These are phyloP conservation scores for Bergia sp. DNA, from an alignment of 92 coral and sea anemone genomes.

Conservation along the genomic window DNA sequence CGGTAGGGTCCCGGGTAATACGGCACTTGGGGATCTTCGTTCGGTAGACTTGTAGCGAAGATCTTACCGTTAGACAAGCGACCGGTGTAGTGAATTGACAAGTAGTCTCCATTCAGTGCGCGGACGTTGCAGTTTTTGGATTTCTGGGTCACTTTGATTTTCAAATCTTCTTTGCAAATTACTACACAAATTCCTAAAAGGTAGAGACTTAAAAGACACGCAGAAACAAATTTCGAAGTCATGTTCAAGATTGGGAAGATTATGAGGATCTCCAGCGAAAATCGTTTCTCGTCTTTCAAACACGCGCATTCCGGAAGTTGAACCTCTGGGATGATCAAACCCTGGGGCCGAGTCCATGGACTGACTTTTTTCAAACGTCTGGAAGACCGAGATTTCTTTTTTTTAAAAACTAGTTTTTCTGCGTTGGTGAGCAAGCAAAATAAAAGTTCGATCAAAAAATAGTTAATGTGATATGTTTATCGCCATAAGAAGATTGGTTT, in stretches of 20 bases:
- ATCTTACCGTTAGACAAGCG: constrained; percentile 22
- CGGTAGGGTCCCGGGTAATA: constrained; percentile 41
- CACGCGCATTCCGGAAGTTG: not conserved
- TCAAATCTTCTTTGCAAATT: constrained; percentile 15
- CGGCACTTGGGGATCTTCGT: constrained; percentile 27
- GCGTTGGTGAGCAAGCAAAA: too few relatives aligned
- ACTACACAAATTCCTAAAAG: constrained; percentile 8
- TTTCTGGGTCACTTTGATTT: constrained; percentile 25
- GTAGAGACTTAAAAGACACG: not conserved
- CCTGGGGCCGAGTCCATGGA: too few relatives aligned
- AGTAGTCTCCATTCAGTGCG: constrained; percentile 30
- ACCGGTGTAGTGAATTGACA: constrained; percentile 40
- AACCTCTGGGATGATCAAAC: not conserved
- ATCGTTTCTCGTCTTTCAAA: not conserved
- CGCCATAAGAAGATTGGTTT: too few relatives aligned
- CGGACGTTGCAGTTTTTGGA: constrained; percentile 16
- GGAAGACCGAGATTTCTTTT: too few relatives aligned
- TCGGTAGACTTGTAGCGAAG: constrained; percentile 38
- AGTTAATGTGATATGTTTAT: too few relatives aligned
- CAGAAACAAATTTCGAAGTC: not conserved
- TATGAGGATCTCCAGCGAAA: not conserved
- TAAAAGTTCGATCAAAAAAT: too few relatives aligned
- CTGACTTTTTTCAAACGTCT: too few relatives aligned
- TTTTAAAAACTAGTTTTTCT: too few relatives aligned
- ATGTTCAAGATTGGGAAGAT: not conserved